Evolutionary conservation across 92 coral and sea anemone species (phyloP).

Genomic region (Diadumene lineata): DNA sequence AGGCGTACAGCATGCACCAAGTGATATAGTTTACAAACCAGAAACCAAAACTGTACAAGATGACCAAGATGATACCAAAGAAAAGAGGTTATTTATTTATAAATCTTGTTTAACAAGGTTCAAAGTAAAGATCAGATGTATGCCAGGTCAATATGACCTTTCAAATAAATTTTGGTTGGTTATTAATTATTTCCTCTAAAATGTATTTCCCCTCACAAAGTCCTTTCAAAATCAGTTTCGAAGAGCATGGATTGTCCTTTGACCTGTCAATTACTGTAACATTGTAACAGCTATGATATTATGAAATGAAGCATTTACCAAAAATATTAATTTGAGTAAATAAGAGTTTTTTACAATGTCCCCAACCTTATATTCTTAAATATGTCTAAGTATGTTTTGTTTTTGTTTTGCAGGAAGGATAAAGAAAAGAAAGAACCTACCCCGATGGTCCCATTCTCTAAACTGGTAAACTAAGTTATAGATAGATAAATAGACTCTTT

Average conservation of each 20-base stretch:
- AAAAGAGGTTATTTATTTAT: neutral
- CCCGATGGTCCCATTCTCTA: slow-evolving; percentile 63
- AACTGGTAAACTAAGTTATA: slow-evolving; percentile 88
- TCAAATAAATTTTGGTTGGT: too few relatives aligned
- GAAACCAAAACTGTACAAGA: neutral
- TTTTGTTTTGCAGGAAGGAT: slow-evolving; percentile 9
- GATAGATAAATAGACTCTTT: too few relatives aligned
- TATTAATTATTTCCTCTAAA: too few relatives aligned
- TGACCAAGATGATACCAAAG: neutral
- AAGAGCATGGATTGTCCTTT: neutral
- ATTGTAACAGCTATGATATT: neutral
- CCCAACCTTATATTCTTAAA: neutral
- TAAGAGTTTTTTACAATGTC: neutral
- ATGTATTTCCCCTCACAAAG: too few relatives aligned
- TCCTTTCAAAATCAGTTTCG: neutral
- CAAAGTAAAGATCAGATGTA: neutral
- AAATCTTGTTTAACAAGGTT: neutral
- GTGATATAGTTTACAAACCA: slow-evolving; percentile 1
- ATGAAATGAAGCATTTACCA: neutral
- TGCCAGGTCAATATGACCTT: neutral
- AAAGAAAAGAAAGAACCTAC: slow-evolving; percentile 67
- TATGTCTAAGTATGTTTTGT: neutral
- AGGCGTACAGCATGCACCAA: slow-evolving; percentile 7
- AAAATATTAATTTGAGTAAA: neutral
- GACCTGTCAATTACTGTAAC: neutral